Evolutionary conservation across 1,140 invertebrate species (phyloP), one percentile per base, ranked within the genome.

Genomic region (Danaus plexippus): DNA sequence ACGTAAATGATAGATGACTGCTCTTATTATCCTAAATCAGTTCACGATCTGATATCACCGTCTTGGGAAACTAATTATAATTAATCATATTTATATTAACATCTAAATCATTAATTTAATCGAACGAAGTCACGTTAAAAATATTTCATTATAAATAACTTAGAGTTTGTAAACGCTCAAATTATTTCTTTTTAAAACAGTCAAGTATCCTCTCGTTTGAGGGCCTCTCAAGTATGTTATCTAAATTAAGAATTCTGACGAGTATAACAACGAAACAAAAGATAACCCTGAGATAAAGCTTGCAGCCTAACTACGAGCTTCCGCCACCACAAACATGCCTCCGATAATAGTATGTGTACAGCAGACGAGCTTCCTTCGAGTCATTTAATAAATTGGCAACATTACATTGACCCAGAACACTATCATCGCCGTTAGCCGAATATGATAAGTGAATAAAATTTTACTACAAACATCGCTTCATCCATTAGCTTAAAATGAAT

Each of bases 281-380:
- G 80, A 85, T 81, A 79, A 70, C 74, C 77, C 64, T 80, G 80
- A 77, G 81, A 85, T 83, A 80, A 74, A 59, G 56, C 56, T 47
- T 45, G 53, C 52, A 63, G 51, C 52, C 61, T 79, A 81, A 83
- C 73, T 54, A 81, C 75, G 56, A 73, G 66, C 73, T 77, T 85
- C 80, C 80, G 71, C 63, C 65, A 32, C 22, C 22, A 32, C 22
- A 70, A 66, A 54, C 63, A 69, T 69, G 47, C 67, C 71, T 70
- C 61, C 66, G 53, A 58, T 53, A 53, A 61, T 62, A 59, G 55
- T 55, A 52, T 55, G 43, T 52, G 52, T 59, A 73, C 69, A 64
- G 22, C 22, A 32, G 7, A 32, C 7, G n/a, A 60, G 72, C 65
- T 69, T 75, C 65, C 69, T 73, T 69, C 54, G 50, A 59, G 51